Base-by-base conservation (phyloP, 2,797 vertebrate species). In the Eutrigla gurnardus region DNA sequence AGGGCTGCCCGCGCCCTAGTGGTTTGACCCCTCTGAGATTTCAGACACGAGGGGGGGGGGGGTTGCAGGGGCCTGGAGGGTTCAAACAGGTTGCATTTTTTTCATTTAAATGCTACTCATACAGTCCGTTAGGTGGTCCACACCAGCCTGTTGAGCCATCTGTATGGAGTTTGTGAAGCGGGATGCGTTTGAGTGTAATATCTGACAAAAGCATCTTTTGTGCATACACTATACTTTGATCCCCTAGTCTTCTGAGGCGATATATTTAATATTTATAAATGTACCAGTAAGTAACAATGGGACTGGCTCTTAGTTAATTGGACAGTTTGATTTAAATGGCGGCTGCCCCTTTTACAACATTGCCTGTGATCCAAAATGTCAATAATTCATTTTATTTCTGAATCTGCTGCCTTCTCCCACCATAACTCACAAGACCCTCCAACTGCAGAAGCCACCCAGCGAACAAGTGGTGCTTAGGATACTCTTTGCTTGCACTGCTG, bases 51-150 rank as follows among this genome's bases (percentile, higher is more conserved):
- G 70, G 55, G 61, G 50, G 50, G 37, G 55, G 37, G 59, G 8
- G 50, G 64, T 54, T 18, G 32, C 35, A 43, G 49, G 54, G 82
- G 66, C 72, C 65, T 81, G 64, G 82, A 60, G n/a, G 70, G 80
- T 89, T 88, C 75, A 80, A 89, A 86, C 90, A 90, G 91, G 91
- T 91, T 91, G 86, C 70, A 86, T 67, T 88, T 81, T 76, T 82
- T 62, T 84, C 74, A 83, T 86, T 92, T 88, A 84, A 89, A 86
- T 52, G 60, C 69, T 46, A 80, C 65, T 78, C 77, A 65, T 74
- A 60, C 67, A 43, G 76, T 46, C 81, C 68, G 49, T 78, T 81
- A 43, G 50, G 81, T 74, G 86, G 53, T 59, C 75, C 77, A 49
- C 73, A 58, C 60, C 75, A 46, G 84, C 73, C 78, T 83, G 81